phyloP scores from a whole-genome alignment of 2,113 vertebrate genomes.

The Columba janthina region DNA sequence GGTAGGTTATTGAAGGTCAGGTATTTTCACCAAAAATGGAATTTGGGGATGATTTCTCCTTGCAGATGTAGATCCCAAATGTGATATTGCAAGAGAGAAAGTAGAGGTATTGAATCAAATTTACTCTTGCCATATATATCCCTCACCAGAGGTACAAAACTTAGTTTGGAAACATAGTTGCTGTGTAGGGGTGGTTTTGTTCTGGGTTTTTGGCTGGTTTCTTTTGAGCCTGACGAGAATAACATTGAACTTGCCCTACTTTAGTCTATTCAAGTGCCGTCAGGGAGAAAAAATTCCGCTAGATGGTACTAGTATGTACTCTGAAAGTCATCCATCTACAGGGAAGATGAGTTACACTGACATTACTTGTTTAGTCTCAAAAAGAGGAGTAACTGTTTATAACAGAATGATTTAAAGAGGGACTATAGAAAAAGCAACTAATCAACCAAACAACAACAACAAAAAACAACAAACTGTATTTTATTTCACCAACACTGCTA shows the following conservation, averaged over 20 bases:
- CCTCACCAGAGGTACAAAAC: not conserved
- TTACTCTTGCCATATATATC: not conserved
- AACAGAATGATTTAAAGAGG: not conserved
- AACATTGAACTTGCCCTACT: not conserved
- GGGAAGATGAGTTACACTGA: not conserved
- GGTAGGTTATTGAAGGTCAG: not conserved
- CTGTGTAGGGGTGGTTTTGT: too few species aligned
- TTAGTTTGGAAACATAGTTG: not conserved
- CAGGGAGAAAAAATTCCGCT: not conserved
- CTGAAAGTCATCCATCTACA: not conserved
- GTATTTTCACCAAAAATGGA: not conserved
- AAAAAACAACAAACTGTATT: not conserved
- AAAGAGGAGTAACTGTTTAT: not conserved
- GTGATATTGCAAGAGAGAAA: not conserved
- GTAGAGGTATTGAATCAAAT: not conserved
- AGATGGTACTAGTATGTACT: not conserved
- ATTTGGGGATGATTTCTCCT: not conserved
- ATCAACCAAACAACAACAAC: too few species aligned
- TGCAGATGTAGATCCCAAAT: not conserved
- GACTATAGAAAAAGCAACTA: not conserved
- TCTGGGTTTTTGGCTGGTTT: accelerated
- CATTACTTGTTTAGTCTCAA: not conserved
- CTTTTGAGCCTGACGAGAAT: not conserved
- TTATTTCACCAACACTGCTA: not conserved
- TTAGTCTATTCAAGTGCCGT: not conserved